phyloP scores from a whole-genome alignment of 2,888 invertebrate species.

The Strigamia transsilvanica region DNA sequence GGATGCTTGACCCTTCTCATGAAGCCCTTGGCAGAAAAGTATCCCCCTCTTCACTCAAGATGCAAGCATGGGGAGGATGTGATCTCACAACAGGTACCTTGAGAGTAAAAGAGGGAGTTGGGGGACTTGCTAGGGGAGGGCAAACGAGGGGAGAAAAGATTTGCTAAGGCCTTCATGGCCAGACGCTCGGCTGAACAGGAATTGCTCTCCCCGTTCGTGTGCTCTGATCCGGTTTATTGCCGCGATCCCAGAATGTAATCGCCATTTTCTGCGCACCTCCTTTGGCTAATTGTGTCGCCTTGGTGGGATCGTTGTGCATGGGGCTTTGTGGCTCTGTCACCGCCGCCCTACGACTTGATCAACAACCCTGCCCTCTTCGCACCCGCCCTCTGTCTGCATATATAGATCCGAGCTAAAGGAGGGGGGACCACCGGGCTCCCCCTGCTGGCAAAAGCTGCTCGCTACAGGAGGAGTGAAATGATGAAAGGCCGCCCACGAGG shows the following conservation, averaged over 20 bases:
- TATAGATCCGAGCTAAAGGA: not conserved
- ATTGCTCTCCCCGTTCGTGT: constrained; percentile 16
- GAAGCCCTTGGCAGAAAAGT: constrained; percentile 20
- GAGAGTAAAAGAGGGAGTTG: too few species aligned
- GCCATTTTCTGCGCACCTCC: constrained; percentile 30
- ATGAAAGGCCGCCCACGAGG: too few species aligned
- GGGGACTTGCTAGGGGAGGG: not conserved
- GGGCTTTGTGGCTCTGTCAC: constrained; percentile 26
- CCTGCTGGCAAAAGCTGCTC: too few species aligned
- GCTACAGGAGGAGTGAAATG: too few species aligned
- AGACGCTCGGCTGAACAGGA: constrained; percentile 26
- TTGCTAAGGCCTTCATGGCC: constrained; percentile 26
- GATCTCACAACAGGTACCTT: constrained; percentile 14
- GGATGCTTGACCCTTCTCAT: constrained; percentile 30
- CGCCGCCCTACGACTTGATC: constrained; percentile 26
- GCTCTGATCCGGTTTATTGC: constrained; percentile 30
- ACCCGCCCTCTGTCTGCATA: constrained; percentile 20
- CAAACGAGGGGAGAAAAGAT: constrained; percentile 8
- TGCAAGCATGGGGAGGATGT: constrained; percentile 1
- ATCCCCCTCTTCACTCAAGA: constrained; percentile 23
- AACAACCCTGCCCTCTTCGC: constrained; percentile 16
- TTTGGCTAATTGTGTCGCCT: constrained; percentile 30
- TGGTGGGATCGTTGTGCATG: constrained; percentile 20
- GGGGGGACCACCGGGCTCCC: not conserved
- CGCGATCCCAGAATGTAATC: constrained; percentile 26